Evolutionary conservation across 2,797 vertebrate genomes (phyloP).

Genomic region (Darevskia mixta): DNA sequence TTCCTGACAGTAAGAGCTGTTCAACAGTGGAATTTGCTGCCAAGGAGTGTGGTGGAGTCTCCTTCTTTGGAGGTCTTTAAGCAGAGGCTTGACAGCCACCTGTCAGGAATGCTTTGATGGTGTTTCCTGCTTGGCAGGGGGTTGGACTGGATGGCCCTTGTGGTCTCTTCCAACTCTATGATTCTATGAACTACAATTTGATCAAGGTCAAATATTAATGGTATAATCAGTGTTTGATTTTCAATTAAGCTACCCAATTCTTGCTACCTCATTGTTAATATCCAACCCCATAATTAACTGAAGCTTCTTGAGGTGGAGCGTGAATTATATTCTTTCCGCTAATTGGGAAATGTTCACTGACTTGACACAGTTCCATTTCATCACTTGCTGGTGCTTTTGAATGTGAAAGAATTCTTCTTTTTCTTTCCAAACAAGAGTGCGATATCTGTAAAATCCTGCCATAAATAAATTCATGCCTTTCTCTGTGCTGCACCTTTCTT

Average conservation of each 20-base stretch:
- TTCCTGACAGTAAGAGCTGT: no score
- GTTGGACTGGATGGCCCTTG: no score
- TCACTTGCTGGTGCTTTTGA: neutral
- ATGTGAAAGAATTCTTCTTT: neutral
- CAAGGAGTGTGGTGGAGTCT: no score
- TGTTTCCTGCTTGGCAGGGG: no score
- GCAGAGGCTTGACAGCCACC: no score
- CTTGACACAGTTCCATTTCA: neutral
- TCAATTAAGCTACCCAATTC: neutral
- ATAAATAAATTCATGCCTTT: neutral
- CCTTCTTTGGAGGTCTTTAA: no score
- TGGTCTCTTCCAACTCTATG: no score
- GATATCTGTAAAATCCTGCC: neutral
- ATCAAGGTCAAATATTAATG: slow-evolving; percentile 6
- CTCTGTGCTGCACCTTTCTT: neutral
- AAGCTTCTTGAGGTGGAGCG: neutral
- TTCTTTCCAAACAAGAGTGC: neutral
- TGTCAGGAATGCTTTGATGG: no score
- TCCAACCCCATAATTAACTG: neutral
- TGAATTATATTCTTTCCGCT: slow-evolving; percentile 10
- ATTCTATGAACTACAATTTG: neutral
- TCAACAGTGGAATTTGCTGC: no score
- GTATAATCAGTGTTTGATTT: slow-evolving; percentile 8
- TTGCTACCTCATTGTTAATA: neutral
- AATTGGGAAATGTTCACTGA: neutral